Percentiles rank a stretch among this genome's conserved stretches.
Evolutionary conservation across 1,140 invertebrate species (phyloP).

Genomic region (Geopemphigus sp.): DNA sequence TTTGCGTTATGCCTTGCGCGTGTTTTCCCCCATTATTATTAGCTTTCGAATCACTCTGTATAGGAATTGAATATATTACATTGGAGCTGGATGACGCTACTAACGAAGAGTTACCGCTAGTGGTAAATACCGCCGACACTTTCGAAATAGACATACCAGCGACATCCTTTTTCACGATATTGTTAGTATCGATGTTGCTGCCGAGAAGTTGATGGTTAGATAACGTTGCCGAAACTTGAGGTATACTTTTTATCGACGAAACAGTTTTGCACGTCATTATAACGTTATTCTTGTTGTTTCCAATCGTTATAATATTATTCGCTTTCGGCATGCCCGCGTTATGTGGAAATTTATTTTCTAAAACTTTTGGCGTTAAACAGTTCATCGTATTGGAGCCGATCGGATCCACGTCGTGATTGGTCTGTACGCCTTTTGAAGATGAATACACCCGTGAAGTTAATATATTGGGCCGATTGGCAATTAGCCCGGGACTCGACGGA

Average conservation of each 20-base stretch:
- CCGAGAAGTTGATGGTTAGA: constrained; percentile 7
- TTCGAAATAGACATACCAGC: constrained; percentile 4
- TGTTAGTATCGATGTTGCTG: neutral
- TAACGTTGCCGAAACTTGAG: constrained; percentile 29
- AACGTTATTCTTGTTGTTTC: constrained; percentile 39
- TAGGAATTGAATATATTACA: constrained; percentile 45
- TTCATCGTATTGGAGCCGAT: constrained; percentile 15
- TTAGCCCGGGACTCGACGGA: constrained; percentile 2
- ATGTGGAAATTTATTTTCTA: constrained; percentile 15
- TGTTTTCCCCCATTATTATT: constrained; percentile 4
- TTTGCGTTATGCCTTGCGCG: neutral
- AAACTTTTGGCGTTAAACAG: neutral
- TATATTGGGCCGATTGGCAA: neutral
- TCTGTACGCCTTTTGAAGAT: constrained; percentile 46
- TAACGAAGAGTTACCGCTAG: constrained; percentile 47
- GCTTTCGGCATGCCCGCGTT: neutral
- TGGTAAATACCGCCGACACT: constrained; percentile 1
- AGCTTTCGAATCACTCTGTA: constrained; percentile 23
- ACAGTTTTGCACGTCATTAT: constrained; percentile 33
- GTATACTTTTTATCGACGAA: constrained; percentile 24
- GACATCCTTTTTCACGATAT: constrained; percentile 5
- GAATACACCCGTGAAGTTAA: constrained; percentile 15
- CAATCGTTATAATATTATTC: neutral
- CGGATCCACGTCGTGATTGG: constrained; percentile 10
- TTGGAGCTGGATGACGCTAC: constrained; percentile 49